Base-by-base conservation (phyloP, 2,888 invertebrate species). In the Eilema griseolum region DNA sequence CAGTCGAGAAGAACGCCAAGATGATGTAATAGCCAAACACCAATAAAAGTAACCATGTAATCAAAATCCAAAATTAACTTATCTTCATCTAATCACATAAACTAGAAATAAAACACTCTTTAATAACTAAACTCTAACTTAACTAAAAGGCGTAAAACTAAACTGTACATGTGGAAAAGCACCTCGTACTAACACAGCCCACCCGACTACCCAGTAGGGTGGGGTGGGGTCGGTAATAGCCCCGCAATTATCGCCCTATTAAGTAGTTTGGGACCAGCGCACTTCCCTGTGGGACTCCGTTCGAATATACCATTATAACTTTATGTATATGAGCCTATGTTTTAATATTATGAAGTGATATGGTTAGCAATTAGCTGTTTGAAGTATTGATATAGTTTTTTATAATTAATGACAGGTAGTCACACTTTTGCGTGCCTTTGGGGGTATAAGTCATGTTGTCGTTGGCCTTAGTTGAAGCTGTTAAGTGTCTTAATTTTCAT, bases 191-290 rank as follows among this genome's bases (percentile, higher is more conserved):
- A 69, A 70, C 64, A 57, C 31, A 24, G 31, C 72, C 71, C 71
- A 68, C 75, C 72, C 75, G 60, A 62, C 72, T 56, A 23, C 33
- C 41, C 31, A 10, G 56, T 59, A 63, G 68, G 46, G 71, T 78
- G 74, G 70, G 76, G 78, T 73, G 72, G 77, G 84, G 85, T 74
- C 66, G 67, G 86, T 90, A 90, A 93, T 92, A 86, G 90, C 86
- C 83, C 72, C 84, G 83, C 92, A 94, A 94, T 94, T 94, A 94
- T 94, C 93, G 87, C 91, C 90, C 92, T 92, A 94, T 94, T 94
- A 93, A 93, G 90, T 91, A 93, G 93, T 94, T 93, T 86, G 85
- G 90, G 88, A 84, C 85, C 85, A 83, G 86, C 80, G 86, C 89
- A 85, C 82, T 88, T 80, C 83, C 82, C 78, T 74, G 78, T 81